Evolutionary conservation across 2,888 invertebrate genomes (phyloP), one percentile per base, ranked within the genome.

Genomic region (Synergus gifuensis): DNA sequence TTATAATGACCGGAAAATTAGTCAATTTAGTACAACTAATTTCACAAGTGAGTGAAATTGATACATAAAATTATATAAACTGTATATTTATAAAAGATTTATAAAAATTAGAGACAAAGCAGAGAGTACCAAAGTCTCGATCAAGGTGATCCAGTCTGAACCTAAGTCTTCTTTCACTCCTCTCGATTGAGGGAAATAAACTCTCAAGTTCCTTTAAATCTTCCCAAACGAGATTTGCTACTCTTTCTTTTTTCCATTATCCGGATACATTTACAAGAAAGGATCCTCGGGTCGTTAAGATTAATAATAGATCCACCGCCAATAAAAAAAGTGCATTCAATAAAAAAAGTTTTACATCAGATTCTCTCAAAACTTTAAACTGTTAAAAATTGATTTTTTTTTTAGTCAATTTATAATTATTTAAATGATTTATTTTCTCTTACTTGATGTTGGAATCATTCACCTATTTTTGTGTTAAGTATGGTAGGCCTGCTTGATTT

Each of bases 151-250:
- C 73, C 73, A 73, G 73, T 73, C 73, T 73, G 73, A 73, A 16
- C 54, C 69, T 73, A 73, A 73, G 54, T 73, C 69, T 73, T 49
- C 69, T 12, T 49, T 49, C 60, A 73, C 69, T 36, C 28, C 28
- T 73, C 46, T 73, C 69, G 69, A 73, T 73, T 54, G 49, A 73
- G 49, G 73, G 73, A 73, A 73, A 73, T 73, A 73, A 73, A 73
- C 73, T 73, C 49, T 73, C 54, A 49, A 73, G 49, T 73, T 28
- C 49, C 54, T 54, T 73, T 73, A 73, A 73, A 73, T 73, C 73
- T 73, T 11, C 36, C 36, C 73, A 73, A 73, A 73, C 22, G n/a
- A 18, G 73, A 73, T 73, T 54, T 49, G 36, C 49, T 73, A 49
- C 49, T 73, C 49, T 49, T 54, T n/a, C n/a, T 73, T 73, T 69